Evolutionary conservation across 2,888 invertebrate species (phyloP).

Genomic region (Drosophila rellima): DNA sequence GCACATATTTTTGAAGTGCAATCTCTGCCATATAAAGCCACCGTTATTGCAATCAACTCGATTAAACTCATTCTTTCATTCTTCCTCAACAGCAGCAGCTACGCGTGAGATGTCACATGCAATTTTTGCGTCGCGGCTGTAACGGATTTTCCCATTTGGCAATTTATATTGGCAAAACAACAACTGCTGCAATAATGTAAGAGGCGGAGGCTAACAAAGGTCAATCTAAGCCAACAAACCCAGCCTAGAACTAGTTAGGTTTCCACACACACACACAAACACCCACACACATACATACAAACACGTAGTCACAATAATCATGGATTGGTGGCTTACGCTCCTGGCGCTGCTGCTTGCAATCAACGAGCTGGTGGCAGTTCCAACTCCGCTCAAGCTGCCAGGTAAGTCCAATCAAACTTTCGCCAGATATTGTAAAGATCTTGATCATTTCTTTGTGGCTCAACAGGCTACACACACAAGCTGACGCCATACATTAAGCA

Average conservation of each 20-base stretch:
- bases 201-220: slow-evolving; percentile 60
- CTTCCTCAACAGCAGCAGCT: slow-evolving; percentile 59
- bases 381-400: slow-evolving; percentile 85
- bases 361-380: slow-evolving; percentile 84
- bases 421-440: slow-evolving; percentile 1
- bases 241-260: slow-evolving; percentile 79
- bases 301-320: slow-evolving; percentile 63
- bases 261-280: slow-evolving; percentile 55
- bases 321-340: slow-evolving; percentile 85
- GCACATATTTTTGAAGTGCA: slow-evolving; percentile 50
- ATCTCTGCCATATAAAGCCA: slow-evolving; percentile 29
- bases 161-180: slow-evolving; percentile 46
- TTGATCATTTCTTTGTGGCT: slow-evolving; percentile 6
- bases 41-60: slow-evolving; percentile 61
- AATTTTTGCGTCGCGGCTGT: slow-evolving; percentile 32
- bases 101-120: slow-evolving; percentile 65
- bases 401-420: slow-evolving; percentile 74
- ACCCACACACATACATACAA: slow-evolving; percentile 25
- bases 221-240: slow-evolving; percentile 62
- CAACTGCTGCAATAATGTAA: slow-evolving; percentile 73
- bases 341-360: slow-evolving; percentile 84
- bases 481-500: slow-evolving; percentile 92
- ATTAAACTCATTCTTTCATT: slow-evolving; percentile 44
- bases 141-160: slow-evolving; percentile 57
- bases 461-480: slow-evolving; percentile 87